Conservation (phyloP, 2,797 vertebrate species). For the Acanthornis magna region DNA sequence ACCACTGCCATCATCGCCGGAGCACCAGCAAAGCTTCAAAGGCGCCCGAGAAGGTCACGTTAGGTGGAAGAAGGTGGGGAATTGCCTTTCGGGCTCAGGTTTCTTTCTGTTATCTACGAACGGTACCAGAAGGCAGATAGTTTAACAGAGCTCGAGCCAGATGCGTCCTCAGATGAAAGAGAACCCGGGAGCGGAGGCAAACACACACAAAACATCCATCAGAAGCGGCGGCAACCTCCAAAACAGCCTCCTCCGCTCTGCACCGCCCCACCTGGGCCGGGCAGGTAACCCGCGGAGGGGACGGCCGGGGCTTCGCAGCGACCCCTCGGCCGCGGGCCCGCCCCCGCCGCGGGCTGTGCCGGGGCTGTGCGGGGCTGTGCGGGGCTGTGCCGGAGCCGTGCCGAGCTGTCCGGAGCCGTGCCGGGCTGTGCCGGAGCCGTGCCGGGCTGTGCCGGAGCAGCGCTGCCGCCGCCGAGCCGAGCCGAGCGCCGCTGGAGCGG, state of each 20-base stretch:
- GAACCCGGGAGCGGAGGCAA: slow-evolving; percentile 54
- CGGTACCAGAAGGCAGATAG: slow-evolving; percentile 33
- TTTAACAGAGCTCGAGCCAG: slow-evolving; percentile 42
- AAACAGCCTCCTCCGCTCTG: slow-evolving; percentile 49
- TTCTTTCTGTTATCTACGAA: slow-evolving; percentile 17
- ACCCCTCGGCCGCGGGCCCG: background rate
- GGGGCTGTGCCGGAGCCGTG: too few relatives aligned
- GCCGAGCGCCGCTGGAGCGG: too few relatives aligned
- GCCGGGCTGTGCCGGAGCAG: background rate
- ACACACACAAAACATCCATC: slow-evolving; percentile 54
- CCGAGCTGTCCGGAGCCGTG: background rate
- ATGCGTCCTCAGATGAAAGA: slow-evolving; percentile 66
- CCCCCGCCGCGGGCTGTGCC: background rate
- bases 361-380: background rate
- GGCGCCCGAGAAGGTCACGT: background rate
- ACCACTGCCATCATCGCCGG: slow-evolving; percentile 42
- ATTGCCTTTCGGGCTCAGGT: slow-evolving; percentile 13
- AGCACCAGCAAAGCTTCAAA: slow-evolving; percentile 32
- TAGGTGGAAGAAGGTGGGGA: slow-evolving; percentile 54
- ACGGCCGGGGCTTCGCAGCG: background rate
- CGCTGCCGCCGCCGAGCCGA: too few relatives aligned
- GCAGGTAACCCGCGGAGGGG: slow-evolving; percentile 13
- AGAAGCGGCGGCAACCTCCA: slow-evolving; percentile 4
- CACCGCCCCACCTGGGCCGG: slow-evolving; percentile 51
- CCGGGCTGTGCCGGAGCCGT: background rate